Evolutionary conservation across 2,888 invertebrate genomes (phyloP), one percentile per base, ranked within the genome.

Genomic region (Calephelis perditalis): DNA sequence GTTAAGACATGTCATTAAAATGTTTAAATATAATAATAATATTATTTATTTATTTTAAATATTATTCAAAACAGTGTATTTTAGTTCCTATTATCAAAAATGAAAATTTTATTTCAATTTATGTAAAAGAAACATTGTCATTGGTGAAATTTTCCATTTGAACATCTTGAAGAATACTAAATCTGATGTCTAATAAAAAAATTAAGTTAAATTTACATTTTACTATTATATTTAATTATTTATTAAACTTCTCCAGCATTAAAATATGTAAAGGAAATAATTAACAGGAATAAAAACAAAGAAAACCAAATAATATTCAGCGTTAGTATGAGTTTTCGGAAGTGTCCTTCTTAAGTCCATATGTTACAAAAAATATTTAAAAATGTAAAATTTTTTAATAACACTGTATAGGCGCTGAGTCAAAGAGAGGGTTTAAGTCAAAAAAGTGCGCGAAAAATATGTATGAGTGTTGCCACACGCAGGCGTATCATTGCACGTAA

Each of bases 351-450:
- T 80, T 81, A 68, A 71, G 79, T 66, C 63, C 65, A 68, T 76
- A 77, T 79, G 77, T 68, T 70, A 65, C 61, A 54, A 69, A 80
- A 81, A 73, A 68, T 81, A 73, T 76, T 67, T 59, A 65, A 83
- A 82, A 81, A 72, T 76, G 81, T 84, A 61, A 70, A 72, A 71
- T 78, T 87, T 89, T 87, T 88, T 83, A 67, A 65, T 73, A 73
- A 85, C 78, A 69, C 68, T 81, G 65, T 70, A 82, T 87, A 89
- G 89, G 89, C 89, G 89, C 89, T 86, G 82, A 86, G 82, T 77
- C 76, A 69, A 75, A 76, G 80, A 77, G 79, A 72, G 79, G 82
- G 79, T 78, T 80, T 76, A 71, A 73, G 71, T 65, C 62, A 65
- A 78, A 81, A 86, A 85, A 81, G 70, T 74, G 65, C 70, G 75